phyloP scores from a whole-genome alignment of 2,888 invertebrate species.

The Adelognathus sp. region DNA sequence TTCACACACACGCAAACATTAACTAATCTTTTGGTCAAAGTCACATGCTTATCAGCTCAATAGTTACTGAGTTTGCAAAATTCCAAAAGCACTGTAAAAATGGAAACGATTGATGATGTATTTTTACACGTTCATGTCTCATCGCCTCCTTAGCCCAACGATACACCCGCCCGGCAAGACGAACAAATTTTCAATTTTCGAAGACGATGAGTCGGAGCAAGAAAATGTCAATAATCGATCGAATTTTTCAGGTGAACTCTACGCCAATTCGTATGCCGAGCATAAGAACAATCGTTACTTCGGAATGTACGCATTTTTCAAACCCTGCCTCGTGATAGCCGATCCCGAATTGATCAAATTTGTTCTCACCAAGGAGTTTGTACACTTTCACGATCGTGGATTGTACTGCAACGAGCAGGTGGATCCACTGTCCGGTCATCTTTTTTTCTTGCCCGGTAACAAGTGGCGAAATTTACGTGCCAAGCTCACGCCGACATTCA shows the following conservation, averaged over 20 bases:
- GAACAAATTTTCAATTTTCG: no score
- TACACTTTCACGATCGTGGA: conserved; percentile 76
- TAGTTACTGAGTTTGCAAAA: no score
- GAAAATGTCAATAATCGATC: background rate
- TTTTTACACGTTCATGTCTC: no score
- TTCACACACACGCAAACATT: no score
- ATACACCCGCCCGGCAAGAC: no score
- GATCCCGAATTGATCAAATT: conserved; percentile 75
- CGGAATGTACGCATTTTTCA: conserved; percentile 71
- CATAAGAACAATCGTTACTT: conserved; percentile 67
- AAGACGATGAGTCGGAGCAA: background rate
- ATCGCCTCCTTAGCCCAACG: no score
- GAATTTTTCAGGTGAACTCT: conserved; percentile 65
- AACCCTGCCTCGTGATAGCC: conserved; percentile 71
- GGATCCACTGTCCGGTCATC: conserved; percentile 74
- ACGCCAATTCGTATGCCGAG: conserved; percentile 62
- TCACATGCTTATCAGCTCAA: no score
- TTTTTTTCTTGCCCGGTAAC: conserved; percentile 72
- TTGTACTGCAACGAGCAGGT: conserved; percentile 70
- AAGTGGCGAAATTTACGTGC: conserved; percentile 77
- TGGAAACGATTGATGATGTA: no score
- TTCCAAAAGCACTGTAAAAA: no score
- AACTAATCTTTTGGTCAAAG: no score
- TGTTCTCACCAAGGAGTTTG: conserved; percentile 76
- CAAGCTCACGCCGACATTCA: conserved; percentile 80